A percentile compares a stretch with the other conserved stretches of the same genome.
Conservation (phyloP, 2,113 vertebrate genomes). For the Equus przewalskii region DNA sequence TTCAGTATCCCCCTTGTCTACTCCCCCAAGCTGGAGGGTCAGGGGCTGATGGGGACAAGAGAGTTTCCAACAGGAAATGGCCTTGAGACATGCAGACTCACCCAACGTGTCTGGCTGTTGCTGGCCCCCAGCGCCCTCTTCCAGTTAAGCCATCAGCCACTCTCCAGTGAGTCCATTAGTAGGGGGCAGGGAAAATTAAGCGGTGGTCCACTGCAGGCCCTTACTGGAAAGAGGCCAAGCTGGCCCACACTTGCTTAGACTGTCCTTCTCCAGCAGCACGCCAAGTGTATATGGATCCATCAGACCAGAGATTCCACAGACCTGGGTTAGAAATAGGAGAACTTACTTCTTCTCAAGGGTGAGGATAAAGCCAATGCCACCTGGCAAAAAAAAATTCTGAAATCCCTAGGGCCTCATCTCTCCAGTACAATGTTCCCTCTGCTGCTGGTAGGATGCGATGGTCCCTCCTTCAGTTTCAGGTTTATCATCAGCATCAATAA, state of each 20-base stretch:
- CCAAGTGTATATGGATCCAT: rapidly evolving
- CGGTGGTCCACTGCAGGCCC: not conserved
- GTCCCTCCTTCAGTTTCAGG: not conserved
- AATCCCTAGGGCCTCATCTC: not conserved
- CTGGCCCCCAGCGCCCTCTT: not conserved
- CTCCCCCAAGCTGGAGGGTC: not conserved
- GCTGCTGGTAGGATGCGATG: not conserved
- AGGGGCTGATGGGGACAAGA: not conserved
- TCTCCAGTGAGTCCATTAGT: not conserved
- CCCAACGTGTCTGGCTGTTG: not conserved
- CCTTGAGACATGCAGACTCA: not conserved
- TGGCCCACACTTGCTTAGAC: not conserved
- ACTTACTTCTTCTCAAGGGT: not conserved
- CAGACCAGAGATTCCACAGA: not conserved
- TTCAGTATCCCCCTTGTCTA: too few relatives aligned
- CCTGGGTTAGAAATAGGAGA: not conserved
- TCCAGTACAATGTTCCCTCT: not conserved
- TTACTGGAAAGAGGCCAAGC: not conserved
- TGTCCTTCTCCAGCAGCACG: not conserved
- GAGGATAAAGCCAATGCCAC: not conserved
- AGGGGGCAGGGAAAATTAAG: not conserved
- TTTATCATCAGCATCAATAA: not conserved
- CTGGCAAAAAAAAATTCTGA: not conserved
- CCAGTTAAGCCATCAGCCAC: rapidly evolving
- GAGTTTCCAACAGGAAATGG: not conserved